phyloP scores from a whole-genome alignment of 2,888 invertebrate genomes.

The Frankliniella fusca region DNA sequence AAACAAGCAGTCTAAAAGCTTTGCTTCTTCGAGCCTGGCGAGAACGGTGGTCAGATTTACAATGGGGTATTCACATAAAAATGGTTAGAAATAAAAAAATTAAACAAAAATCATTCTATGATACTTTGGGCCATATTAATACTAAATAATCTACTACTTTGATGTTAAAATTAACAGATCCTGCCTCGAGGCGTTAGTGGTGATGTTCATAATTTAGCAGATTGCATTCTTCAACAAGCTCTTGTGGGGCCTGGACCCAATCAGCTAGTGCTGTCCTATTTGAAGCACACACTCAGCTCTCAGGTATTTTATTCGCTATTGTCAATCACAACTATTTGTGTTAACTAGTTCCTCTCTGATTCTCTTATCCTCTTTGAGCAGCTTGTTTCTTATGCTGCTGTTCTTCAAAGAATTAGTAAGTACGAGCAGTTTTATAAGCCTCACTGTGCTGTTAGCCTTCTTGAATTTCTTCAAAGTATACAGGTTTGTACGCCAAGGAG shows the following conservation, averaged over 20 bases:
- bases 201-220: conserved; percentile 88
- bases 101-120: conserved; percentile 7
- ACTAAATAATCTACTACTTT: background rate
- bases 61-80: conserved; percentile 95
- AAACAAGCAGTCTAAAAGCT: conserved; percentile 75
- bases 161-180: conserved; percentile 49
- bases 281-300: conserved; percentile 85
- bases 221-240: conserved; percentile 90
- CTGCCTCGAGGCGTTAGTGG: conserved; percentile 84
- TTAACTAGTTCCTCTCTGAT: background rate
- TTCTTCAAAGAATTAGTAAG: conserved; percentile 79
- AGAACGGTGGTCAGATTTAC: conserved; percentile 90
- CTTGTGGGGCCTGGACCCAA: conserved; percentile 91
- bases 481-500: conserved; percentile 44
- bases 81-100: conserved; percentile 54
- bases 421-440: conserved; percentile 83
- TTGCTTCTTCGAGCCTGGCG: conserved; percentile 84
- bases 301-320: conserved; percentile 53
- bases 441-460: conserved; percentile 78
- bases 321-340: background rate
- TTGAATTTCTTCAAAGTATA: conserved; percentile 77
- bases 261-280: conserved; percentile 81
- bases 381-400: conserved; percentile 86
- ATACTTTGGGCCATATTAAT: background rate
- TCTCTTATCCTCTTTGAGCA: conserved; percentile 40